A percentile compares a stretch with the other conserved stretches of the same genome.
These are phyloP conservation scores for Galeopterus variegatus DNA, from an alignment of 2,113 vertebrate genomes.

Conservation along the genomic window DNA sequence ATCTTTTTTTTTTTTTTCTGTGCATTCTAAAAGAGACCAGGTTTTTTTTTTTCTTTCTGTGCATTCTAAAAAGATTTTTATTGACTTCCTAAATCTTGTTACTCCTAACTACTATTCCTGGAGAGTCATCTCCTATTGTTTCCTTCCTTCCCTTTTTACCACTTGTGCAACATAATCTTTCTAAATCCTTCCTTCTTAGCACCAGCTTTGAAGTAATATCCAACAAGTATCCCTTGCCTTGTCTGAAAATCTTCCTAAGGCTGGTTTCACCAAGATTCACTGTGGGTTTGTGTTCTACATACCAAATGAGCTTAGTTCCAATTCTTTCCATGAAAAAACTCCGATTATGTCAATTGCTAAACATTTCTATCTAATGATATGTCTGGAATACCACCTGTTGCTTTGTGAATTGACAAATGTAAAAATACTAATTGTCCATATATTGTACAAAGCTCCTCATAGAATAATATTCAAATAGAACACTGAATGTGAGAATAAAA, in stretches of 20 bases:
- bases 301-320: slow-evolving; percentile 12
- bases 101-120: not conserved
- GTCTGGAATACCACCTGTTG: not conserved
- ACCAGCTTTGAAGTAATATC: not conserved
- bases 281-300: slow-evolving; percentile 15
- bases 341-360: not conserved
- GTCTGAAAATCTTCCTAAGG: slow-evolving; percentile 59
- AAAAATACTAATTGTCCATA: not conserved
- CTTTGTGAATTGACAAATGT: slow-evolving; percentile 24
- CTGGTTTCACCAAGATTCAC: slow-evolving; percentile 61
- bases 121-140: not conserved
- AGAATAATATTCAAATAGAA: not conserved
- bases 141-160: not conserved
- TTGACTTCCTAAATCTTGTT: not conserved
- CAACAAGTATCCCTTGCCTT: not conserved
- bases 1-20: not conserved
- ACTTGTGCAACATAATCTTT: slow-evolving; percentile 25
- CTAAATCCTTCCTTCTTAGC: slow-evolving; percentile 60
- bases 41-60: not conserved
- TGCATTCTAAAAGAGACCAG: not conserved
- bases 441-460: not conserved
- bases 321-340: not conserved
- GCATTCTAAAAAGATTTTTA: slow-evolving; percentile 28
- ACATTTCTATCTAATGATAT: not conserved
- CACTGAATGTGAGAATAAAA: slow-evolving; percentile 12